Conservation (phyloP, 2,113 vertebrate genomes). For the Crotophaga sulcirostris region DNA sequence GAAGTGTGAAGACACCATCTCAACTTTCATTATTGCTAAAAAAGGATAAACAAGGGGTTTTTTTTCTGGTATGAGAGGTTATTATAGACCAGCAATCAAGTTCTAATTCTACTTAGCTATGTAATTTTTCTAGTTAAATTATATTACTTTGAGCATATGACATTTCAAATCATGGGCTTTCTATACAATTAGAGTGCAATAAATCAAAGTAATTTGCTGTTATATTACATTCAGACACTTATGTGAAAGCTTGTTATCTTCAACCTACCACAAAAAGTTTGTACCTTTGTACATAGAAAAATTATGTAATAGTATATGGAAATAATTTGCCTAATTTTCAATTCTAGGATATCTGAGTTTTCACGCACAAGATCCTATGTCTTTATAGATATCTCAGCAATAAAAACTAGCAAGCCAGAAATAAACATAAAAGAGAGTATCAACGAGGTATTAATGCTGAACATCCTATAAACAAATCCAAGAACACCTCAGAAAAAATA, state of each 20-base stretch:
- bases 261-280: not conserved
- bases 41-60: not conserved
- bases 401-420: not conserved
- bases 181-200: conserved; percentile 9
- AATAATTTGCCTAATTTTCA: not conserved
- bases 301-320: not conserved
- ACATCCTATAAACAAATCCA: not conserved
- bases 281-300: not conserved
- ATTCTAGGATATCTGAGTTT: not conserved
- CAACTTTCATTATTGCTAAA: not conserved
- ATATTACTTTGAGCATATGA: not conserved
- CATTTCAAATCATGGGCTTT: conserved; percentile 4
- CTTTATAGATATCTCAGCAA: not conserved
- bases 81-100: not conserved
- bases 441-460: not conserved
- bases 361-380: not conserved
- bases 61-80: not conserved
- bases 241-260: not conserved
- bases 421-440: not conserved
- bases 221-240: not conserved
- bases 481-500: not conserved
- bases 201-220: conserved; percentile 50
- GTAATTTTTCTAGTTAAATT: conserved; percentile 33
- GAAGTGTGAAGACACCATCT: not conserved
- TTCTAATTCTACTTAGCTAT: conserved; percentile 2